These are phyloP conservation scores for Lipophrys pholis DNA, from an alignment of 2,113 vertebrate genomes.

Conservation along the genomic window DNA sequence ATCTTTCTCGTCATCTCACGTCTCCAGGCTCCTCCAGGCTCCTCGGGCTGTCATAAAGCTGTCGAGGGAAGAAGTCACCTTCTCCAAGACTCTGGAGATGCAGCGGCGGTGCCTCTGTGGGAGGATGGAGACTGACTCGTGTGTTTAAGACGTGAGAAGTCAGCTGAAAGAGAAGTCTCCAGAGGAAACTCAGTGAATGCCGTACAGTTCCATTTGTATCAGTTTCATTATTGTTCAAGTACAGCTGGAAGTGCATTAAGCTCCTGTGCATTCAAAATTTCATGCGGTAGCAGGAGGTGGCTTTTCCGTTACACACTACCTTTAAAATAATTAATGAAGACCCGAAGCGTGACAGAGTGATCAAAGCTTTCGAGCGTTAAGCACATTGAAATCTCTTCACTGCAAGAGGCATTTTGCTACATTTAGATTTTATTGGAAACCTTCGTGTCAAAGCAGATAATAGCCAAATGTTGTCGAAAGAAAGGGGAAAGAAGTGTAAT, in stretches of 20 bases:
- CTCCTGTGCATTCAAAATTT: slow-evolving; percentile 34
- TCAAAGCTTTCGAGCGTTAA: slow-evolving; percentile 16
- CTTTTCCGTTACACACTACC: background rate
- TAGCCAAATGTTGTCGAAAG: background rate
- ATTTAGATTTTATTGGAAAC: slow-evolving; percentile 26
- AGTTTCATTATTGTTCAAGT: slow-evolving; percentile 56
- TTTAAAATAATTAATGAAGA: slow-evolving; percentile 14
- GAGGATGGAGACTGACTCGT: slow-evolving; percentile 62
- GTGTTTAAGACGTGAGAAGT: slow-evolving; percentile 61
- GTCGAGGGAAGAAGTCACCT: slow-evolving; percentile 65
- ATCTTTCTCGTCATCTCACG: slow-evolving; percentile 63
- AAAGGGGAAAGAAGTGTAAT: slow-evolving; percentile 20
- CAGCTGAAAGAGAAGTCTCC: slow-evolving; percentile 59
- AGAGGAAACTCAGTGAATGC: slow-evolving; percentile 48
- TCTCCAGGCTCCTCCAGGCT: slow-evolving; percentile 65
- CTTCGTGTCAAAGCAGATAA: slow-evolving; percentile 28
- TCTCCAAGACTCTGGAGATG: slow-evolving; percentile 62
- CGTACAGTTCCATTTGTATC: slow-evolving; percentile 55
- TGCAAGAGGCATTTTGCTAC: slow-evolving; percentile 26
- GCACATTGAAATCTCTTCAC: slow-evolving; percentile 10
- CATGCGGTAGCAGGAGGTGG: background rate
- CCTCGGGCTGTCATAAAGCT: slow-evolving; percentile 62
- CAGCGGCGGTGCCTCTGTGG: slow-evolving; percentile 38
- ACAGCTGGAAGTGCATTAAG: slow-evolving; percentile 36
- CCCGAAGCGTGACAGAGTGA: background rate